A percentile compares a stretch with the other conserved stretches of the same genome.
Conservation (phyloP, 2,113 vertebrate species). For the cat (Felis catus) region DNA sequence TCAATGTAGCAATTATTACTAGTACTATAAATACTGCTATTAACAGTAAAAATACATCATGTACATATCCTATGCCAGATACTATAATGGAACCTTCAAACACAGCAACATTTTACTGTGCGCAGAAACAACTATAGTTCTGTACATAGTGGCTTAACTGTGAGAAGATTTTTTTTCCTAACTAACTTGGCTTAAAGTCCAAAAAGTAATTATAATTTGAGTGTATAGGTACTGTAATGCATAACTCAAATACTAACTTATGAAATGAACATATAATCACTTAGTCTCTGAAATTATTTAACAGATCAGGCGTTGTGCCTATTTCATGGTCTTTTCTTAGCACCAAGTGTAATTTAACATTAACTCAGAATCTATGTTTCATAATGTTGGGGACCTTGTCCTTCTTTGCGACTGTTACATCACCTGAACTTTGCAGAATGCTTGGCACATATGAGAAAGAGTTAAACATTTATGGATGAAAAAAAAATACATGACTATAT, state of each 20-base stretch:
- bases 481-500: neutral
- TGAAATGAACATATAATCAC: neutral
- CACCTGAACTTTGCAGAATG: neutral
- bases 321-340: neutral
- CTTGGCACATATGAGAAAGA: neutral
- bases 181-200: conserved; percentile 33
- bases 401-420: neutral
- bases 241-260: neutral
- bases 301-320: neutral
- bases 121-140: neutral
- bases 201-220: conserved; percentile 23
- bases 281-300: neutral
- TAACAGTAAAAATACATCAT: neutral
- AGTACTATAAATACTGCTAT: neutral
- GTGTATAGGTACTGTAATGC: neutral
- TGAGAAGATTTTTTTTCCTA: neutral
- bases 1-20: conserved; percentile 6
- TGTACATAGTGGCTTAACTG: neutral
- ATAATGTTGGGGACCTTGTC: neutral
- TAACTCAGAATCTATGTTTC: neutral
- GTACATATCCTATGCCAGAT: neutral
- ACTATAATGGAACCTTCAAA: conserved; percentile 19
- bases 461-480: neutral
- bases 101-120: neutral
- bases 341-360: neutral